Evolutionary conservation across 2,113 vertebrate genomes (phyloP), one percentile per base, ranked within the genome.

Genomic region (Eolophus roseicapilla): DNA sequence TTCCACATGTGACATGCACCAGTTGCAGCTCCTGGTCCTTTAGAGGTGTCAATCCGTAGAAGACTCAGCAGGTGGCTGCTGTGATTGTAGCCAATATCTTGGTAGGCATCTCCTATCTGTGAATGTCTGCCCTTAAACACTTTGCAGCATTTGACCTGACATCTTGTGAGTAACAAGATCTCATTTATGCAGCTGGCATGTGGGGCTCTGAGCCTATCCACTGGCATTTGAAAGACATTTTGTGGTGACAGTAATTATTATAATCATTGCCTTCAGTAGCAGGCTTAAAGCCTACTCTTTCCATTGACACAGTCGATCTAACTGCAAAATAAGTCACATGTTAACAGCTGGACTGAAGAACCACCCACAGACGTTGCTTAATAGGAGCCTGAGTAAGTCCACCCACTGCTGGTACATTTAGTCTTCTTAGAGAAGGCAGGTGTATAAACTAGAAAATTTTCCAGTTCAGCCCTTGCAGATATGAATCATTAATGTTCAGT

Each of bases 301-400:
- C 74, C 69, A 69, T 64, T 93, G 96, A 52, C 93, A 93, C 17
- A 62, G 92, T n/a, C 82, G 77, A 91, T 94, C 59, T 79, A 71
- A 84, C 77, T 76, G 77, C 57, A 79, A 63, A 95, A 62, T 41
- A 94, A 92, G 84, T 92, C 96, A 85, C 81, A 49, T 91, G 92
- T 85, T 84, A 96, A 91, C 96, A 96, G 93, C 95, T 97, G 96
- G 96, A 96, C 95, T 91, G 6, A 85, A 94, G 94, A 94, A 39
- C 86, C 92, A 94, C 96, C 96, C 96, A 96, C 95, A 94, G 95
- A 79, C 94, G 83, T 96, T 97, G 91, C 63, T 91, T 91, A 96
- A 91, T 93, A 91, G 70, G 53, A 96, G 81, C 67, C 83, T 93
- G 92, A 96, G 86, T 94, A 95, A 96, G 88, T 89, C 92, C 91